Evolutionary conservation across 2,797 vertebrate species (phyloP).

Genomic region (Gymnothorax reevesii): DNA sequence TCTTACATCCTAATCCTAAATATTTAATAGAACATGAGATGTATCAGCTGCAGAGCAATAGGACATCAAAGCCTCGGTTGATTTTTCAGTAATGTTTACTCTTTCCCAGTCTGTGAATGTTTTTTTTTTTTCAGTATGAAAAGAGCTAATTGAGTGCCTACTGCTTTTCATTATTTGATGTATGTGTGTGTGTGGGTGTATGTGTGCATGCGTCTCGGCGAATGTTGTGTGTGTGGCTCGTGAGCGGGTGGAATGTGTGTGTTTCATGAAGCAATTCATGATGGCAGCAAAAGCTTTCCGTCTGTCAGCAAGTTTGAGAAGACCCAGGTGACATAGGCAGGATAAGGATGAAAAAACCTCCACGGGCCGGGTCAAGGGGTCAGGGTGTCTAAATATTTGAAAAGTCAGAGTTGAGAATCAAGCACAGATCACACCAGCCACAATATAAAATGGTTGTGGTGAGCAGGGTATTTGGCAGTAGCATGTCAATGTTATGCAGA

Average conservation of each 20-base stretch:
- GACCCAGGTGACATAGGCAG: slow-evolving; percentile 58
- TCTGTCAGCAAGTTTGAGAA: slow-evolving; percentile 58
- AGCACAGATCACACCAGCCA: slow-evolving; percentile 48
- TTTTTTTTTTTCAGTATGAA: not conserved
- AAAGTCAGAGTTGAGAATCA: slow-evolving; percentile 56
- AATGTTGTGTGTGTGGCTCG: slow-evolving; percentile 47
- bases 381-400: slow-evolving; percentile 59
- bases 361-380: slow-evolving; percentile 48
- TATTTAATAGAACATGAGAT: not conserved
- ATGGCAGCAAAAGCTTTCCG: slow-evolving; percentile 54
- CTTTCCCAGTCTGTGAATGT: not conserved
- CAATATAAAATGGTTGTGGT: not conserved
- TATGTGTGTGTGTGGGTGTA: slow-evolving; percentile 13
- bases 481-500: not conserved
- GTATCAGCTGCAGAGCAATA: not conserved
- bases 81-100: too few relatives aligned
- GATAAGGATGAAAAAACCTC: not conserved
- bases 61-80: not conserved
- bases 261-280: slow-evolving; percentile 49
- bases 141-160: slow-evolving; percentile 15
- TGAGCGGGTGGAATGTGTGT: slow-evolving; percentile 59
- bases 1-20: not conserved
- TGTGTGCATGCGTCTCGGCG: slow-evolving; percentile 34
- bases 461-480: not conserved
- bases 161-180: slow-evolving; percentile 36